Evolutionary conservation across 2,797 vertebrate genomes (phyloP).

Genomic region (Sebastes vulpes): DNA sequence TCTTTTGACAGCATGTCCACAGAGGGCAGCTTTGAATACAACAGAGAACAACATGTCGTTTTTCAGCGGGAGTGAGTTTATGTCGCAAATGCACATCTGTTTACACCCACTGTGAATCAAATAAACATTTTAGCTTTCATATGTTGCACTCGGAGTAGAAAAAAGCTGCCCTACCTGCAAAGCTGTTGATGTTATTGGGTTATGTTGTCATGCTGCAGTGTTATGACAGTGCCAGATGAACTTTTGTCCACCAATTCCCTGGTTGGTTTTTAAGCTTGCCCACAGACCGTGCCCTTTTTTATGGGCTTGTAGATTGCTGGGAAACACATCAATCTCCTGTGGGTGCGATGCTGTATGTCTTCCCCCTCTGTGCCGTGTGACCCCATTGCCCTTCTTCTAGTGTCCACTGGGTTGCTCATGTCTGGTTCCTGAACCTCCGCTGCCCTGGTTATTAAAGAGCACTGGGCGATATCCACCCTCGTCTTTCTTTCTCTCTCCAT

Average conservation of each 20-base stretch:
- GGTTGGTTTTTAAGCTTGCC: conserved; percentile 81
- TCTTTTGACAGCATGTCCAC: conserved; percentile 12
- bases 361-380: conserved; percentile 62
- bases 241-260: conserved; percentile 80
- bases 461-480: conserved; percentile 63
- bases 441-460: conserved; percentile 85
- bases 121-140: conserved; percentile 25
- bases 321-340: conserved; percentile 85
- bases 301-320: conserved; percentile 80
- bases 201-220: conserved; percentile 70
- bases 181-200: conserved; percentile 66
- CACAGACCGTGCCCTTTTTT: conserved; percentile 79
- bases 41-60: conserved; percentile 3
- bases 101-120: conserved; percentile 14
- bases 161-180: conserved; percentile 31
- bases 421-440: conserved; percentile 76
- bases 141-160: conserved; percentile 5
- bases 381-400: conserved; percentile 82
- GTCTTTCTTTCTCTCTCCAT: conserved; percentile 43
- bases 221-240: conserved; percentile 81
- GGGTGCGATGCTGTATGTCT: conserved; percentile 64
- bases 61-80: conserved; percentile 12
- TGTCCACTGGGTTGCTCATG: conserved; percentile 81
- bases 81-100: conserved; percentile 20
- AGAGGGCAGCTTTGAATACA: conserved; percentile 23